Conservation (phyloP, 2,797 vertebrate genomes). For the Thunnus albacares region DNA sequence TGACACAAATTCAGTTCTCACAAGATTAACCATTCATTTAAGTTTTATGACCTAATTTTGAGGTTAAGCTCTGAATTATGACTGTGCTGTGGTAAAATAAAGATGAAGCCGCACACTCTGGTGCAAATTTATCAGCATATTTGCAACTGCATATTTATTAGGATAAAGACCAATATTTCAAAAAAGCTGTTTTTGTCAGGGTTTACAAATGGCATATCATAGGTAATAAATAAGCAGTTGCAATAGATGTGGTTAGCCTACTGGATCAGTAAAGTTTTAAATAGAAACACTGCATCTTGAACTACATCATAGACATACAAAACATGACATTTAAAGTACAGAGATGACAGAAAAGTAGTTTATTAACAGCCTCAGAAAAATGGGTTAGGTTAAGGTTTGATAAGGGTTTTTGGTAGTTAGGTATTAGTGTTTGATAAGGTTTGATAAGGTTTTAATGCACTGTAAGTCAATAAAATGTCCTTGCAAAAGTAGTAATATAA, state of each 20-base stretch:
- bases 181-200: neutral
- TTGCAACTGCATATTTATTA: neutral
- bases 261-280: too few species aligned
- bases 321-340: neutral
- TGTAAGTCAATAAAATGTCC: neutral
- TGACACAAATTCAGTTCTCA: neutral
- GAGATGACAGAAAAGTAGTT: neutral
- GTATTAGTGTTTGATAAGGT: neutral
- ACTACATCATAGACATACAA: neutral
- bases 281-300: neutral
- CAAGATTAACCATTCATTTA: neutral
- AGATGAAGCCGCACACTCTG: neutral
- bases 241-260: neutral
- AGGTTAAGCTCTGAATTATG: neutral
- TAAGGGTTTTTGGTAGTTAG: neutral
- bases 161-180: neutral
- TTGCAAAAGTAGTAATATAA: neutral
- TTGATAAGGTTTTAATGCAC: neutral
- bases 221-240: neutral
- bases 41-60: neutral
- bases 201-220: neutral
- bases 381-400: neutral
- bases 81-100: neutral
- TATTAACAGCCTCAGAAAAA: neutral
- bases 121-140: conserved; percentile 2